These are phyloP conservation scores for Pelobates fuscus DNA, from an alignment of 2,113 vertebrate genomes.

Conservation along the genomic window DNA sequence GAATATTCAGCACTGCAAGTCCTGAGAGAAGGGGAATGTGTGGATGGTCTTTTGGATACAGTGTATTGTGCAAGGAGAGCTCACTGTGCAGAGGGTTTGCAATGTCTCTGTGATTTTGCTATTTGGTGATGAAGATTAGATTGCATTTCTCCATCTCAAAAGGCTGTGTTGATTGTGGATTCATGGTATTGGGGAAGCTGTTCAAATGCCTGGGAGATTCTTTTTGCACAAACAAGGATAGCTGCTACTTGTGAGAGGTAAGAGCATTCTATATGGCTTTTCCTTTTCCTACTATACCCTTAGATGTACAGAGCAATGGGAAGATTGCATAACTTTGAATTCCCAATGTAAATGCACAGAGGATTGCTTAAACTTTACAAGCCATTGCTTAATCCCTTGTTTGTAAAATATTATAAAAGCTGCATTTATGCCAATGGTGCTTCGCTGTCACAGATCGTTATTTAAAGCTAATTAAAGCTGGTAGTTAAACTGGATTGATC, in stretches of 20 bases:
- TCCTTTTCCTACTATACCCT: neutral
- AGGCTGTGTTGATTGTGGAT: too few relatives aligned
- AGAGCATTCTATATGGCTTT: slow-evolving; percentile 42
- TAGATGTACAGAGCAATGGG: neutral
- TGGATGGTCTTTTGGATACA: slow-evolving; percentile 67
- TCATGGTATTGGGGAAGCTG: too few relatives aligned
- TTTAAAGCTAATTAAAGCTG: too few relatives aligned
- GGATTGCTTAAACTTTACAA: neutral
- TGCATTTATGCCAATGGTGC: too few relatives aligned
- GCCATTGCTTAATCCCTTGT: too few relatives aligned
- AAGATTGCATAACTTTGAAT: slow-evolving; percentile 20
- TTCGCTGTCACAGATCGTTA: too few relatives aligned
- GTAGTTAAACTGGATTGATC: too few relatives aligned
- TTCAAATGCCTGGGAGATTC: slow-evolving; percentile 59
- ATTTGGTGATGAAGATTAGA: slow-evolving; percentile 55
- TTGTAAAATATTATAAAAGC: too few relatives aligned
- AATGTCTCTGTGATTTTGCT: slow-evolving; percentile 54
- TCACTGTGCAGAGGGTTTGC: slow-evolving; percentile 60
- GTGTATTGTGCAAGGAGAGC: slow-evolving; percentile 64
- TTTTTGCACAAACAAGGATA: slow-evolving; percentile 63
- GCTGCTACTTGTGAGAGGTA: slow-evolving; percentile 73
- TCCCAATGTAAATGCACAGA: neutral
- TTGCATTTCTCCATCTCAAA: slow-evolving; percentile 40
- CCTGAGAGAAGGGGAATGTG: neutral
- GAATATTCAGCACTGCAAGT: neutral